phyloP scores from a whole-genome alignment of 2,888 invertebrate species.

The Pristionchus fissidentatus region DNA sequence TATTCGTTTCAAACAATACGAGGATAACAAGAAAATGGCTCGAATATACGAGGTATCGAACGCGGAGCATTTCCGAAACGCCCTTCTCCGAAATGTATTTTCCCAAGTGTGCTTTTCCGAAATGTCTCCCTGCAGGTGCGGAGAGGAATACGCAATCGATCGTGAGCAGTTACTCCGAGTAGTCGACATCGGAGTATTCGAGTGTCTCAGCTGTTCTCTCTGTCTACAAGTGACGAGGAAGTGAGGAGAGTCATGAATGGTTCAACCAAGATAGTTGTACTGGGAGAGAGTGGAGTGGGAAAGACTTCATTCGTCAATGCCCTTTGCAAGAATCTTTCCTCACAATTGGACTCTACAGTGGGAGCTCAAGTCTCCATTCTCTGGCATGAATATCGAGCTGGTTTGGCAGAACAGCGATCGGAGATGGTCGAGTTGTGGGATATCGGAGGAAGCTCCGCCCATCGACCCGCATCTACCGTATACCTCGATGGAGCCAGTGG shows the following conservation, averaged over 20 bases:
- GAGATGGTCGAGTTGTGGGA: slow-evolving; percentile 91
- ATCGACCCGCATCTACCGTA: slow-evolving; percentile 91
- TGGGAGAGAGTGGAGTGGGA: slow-evolving; percentile 95
- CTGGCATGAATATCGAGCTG: slow-evolving; percentile 57
- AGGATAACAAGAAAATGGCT: too few species aligned
- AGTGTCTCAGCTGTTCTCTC: slow-evolving; percentile 71
- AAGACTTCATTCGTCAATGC: slow-evolving; percentile 94
- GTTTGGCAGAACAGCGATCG: slow-evolving; percentile 66
- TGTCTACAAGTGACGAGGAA: slow-evolving; percentile 60
- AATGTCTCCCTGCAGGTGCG: too few species aligned
- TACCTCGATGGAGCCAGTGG: slow-evolving; percentile 93
- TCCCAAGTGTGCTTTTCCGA: too few species aligned
- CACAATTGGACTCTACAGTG: slow-evolving; percentile 43
- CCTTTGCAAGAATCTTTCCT: slow-evolving; percentile 80
- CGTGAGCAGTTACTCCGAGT: slow-evolving; percentile 60
- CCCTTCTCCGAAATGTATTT: too few species aligned
- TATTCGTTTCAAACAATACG: too few species aligned
- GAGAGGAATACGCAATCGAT: slow-evolving; percentile 56
- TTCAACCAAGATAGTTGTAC: slow-evolving; percentile 85
- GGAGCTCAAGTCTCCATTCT: slow-evolving; percentile 36
- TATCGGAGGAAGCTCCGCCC: slow-evolving; percentile 93
- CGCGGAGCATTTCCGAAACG: too few species aligned
- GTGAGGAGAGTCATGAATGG: slow-evolving; percentile 38
- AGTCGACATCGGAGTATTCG: slow-evolving; percentile 68
- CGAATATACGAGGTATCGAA: too few species aligned